These are phyloP conservation scores for Arge pagana DNA, from an alignment of 2,888 invertebrate species.

Conservation along the genomic window DNA sequence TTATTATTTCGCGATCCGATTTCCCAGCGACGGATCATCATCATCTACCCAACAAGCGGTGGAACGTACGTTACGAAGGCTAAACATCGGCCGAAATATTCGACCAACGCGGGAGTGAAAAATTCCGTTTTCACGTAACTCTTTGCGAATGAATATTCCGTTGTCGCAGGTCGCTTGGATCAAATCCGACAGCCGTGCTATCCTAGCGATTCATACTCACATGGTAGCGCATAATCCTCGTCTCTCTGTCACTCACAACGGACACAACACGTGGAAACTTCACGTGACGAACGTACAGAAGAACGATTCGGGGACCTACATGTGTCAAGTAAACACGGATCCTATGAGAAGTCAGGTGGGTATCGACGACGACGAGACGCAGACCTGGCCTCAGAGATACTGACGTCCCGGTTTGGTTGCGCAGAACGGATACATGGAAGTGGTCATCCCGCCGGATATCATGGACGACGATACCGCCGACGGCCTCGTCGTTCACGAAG, in stretches of 20 bases:
- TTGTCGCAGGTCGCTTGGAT: constrained; percentile 95
- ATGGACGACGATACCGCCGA: constrained; percentile 76
- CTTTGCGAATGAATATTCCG: too few species aligned
- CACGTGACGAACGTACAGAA: constrained; percentile 89
- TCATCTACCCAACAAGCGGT: too few species aligned
- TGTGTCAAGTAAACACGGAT: constrained; percentile 93
- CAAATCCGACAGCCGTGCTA: constrained; percentile 87
- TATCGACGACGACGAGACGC: background rate
- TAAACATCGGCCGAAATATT: too few species aligned
- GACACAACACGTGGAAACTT: constrained; percentile 92
- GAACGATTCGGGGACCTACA: constrained; percentile 90
- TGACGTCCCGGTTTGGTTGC: constrained; percentile 30
- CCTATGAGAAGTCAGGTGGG: constrained; percentile 88
- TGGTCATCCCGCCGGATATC: constrained; percentile 87
- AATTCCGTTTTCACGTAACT: constrained; percentile 20
- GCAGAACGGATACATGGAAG: constrained; percentile 85
- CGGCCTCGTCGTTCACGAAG: constrained; percentile 78
- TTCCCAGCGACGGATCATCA: too few species aligned
- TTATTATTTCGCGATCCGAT: too few species aligned
- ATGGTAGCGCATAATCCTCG: constrained; percentile 88
- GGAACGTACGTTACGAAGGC: too few species aligned
- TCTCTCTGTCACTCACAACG: constrained; percentile 86
- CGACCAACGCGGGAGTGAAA: too few species aligned
- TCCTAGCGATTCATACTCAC: constrained; percentile 85
- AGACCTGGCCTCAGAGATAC: background rate